These are phyloP conservation scores for Temnothorax nylanderi DNA, from an alignment of 1,140 invertebrate species.

Conservation along the genomic window DNA sequence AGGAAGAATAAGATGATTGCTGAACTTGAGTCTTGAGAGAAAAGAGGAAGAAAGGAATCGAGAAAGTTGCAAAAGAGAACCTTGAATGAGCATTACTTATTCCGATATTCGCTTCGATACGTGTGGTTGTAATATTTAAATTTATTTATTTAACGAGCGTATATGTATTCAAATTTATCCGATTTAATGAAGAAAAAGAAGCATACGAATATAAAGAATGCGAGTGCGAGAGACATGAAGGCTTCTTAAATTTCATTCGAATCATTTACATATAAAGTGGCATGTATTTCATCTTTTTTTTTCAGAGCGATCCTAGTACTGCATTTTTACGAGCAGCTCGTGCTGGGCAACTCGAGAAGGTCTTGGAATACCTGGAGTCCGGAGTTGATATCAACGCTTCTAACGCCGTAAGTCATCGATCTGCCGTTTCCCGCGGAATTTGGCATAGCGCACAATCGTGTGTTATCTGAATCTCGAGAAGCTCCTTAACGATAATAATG, in stretches of 20 bases:
- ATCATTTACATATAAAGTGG: not conserved
- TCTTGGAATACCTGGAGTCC: constrained; percentile 96
- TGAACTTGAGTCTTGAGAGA: not conserved
- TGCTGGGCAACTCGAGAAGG: constrained; percentile 98
- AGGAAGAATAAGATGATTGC: not conserved
- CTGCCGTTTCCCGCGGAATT: not conserved
- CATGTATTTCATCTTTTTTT: constrained; percentile 80
- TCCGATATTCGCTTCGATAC: not conserved
- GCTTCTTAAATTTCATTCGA: not conserved
- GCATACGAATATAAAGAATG: not conserved
- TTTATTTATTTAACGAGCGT: constrained; percentile 2
- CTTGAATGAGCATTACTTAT: not conserved
- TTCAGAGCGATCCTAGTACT: constrained; percentile 93
- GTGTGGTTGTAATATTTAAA: not conserved
- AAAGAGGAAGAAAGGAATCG: not conserved
- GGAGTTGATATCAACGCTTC: constrained; percentile 99
- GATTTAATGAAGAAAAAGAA: not conserved
- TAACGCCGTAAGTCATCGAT: constrained; percentile 94
- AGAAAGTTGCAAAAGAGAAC: not conserved
- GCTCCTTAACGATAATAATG: not conserved
- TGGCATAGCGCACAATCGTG: not conserved
- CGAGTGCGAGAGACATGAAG: not conserved
- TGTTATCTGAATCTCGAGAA: not conserved
- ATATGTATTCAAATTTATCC: constrained; percentile 4
- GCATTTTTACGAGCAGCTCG: constrained; percentile 97